These are phyloP conservation scores for Euwallacea similis DNA, from an alignment of 1,140 invertebrate species.

Conservation along the genomic window DNA sequence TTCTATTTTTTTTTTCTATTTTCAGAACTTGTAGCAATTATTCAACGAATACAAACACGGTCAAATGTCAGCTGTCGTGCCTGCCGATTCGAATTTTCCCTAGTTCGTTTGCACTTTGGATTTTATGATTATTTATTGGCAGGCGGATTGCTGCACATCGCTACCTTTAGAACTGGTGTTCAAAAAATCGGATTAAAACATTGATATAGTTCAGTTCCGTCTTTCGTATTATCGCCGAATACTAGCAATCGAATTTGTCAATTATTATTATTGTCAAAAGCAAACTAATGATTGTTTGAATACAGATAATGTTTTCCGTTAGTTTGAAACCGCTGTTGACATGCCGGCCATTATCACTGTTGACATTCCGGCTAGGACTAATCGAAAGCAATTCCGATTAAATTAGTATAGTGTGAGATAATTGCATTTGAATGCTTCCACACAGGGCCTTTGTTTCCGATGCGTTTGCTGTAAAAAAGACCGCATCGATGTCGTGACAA, in stretches of 20 bases:
- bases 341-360: neutral
- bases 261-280: neutral
- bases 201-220: neutral
- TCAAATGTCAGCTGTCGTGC: neutral
- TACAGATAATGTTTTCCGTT: neutral
- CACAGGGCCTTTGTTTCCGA: no score
- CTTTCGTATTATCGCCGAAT: no score
- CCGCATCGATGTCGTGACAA: no score
- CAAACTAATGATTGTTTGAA: neutral
- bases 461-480: no score
- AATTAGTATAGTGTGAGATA: neutral
- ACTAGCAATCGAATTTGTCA: neutral
- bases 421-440: no score
- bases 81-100: neutral
- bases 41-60: neutral
- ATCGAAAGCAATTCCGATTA: constrained; percentile 3
- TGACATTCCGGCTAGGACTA: neutral
- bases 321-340: neutral
- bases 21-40: neutral
- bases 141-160: constrained; percentile 1
- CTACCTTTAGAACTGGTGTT: neutral
- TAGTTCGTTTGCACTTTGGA: neutral
- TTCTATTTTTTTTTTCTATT: no score
- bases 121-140: constrained; percentile 1
- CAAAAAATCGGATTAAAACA: neutral